Percentiles rank a stretch among this genome's conserved stretches.
Evolutionary conservation across 2,113 vertebrate species (phyloP).

Genomic region (Conger conger): DNA sequence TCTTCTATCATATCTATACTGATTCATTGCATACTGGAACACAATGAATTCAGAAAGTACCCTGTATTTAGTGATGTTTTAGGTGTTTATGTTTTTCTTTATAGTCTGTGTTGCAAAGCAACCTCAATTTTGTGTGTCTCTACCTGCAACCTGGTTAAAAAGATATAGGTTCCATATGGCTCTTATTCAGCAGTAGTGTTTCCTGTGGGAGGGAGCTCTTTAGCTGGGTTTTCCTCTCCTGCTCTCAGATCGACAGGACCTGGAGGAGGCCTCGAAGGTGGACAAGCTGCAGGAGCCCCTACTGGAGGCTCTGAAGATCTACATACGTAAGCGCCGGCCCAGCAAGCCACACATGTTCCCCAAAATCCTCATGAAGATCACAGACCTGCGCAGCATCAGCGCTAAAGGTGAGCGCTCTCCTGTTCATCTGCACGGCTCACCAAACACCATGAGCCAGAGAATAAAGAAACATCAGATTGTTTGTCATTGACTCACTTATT

Average conservation of each 20-base stretch:
- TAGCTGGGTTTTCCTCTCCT: neutral
- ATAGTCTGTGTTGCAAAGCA: neutral
- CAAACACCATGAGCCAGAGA: neutral
- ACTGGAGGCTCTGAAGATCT: slow-evolving; percentile 93
- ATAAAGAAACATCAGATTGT: neutral
- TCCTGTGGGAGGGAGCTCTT: neutral
- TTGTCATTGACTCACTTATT: no score
- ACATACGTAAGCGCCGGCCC: slow-evolving; percentile 87
- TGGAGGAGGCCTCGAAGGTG: slow-evolving; percentile 92
- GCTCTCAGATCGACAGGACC: slow-evolving; percentile 85
- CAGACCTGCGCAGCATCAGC: slow-evolving; percentile 93
- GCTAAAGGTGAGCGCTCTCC: slow-evolving; percentile 80
- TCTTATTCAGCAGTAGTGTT: neutral
- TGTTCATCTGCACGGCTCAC: neutral
- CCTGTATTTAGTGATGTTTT: neutral
- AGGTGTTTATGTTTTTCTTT: neutral
- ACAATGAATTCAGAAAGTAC: neutral
- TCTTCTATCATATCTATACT: neutral
- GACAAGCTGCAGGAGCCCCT: slow-evolving; percentile 91
- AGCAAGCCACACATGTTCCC: slow-evolving; percentile 96
- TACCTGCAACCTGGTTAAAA: neutral
- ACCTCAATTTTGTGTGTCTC: neutral
- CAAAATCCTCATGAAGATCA: slow-evolving; percentile 98
- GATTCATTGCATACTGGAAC: no score
- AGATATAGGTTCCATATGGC: neutral